Conservation (phyloP, 2,888 invertebrate genomes). For the Dynastes maya region DNA sequence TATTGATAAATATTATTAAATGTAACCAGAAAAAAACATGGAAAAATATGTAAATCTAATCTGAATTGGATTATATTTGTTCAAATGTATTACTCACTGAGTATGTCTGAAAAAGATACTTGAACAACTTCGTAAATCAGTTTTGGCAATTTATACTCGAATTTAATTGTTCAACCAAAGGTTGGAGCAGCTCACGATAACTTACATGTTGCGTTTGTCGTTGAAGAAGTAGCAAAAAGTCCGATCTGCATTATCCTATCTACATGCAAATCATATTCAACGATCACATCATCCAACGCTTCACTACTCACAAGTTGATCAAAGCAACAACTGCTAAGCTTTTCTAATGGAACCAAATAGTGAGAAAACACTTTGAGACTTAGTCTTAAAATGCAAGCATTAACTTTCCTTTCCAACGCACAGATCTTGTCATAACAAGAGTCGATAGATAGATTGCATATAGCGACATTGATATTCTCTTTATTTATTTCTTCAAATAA, state of each 20-base stretch:
- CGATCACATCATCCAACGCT: slow-evolving; percentile 73
- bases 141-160: too few relatives aligned
- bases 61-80: too few relatives aligned
- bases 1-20: too few relatives aligned
- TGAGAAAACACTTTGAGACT: slow-evolving; percentile 71
- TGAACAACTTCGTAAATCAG: too few relatives aligned
- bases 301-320: slow-evolving; percentile 65
- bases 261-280: slow-evolving; percentile 78
- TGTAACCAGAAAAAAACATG: too few relatives aligned
- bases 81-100: too few relatives aligned
- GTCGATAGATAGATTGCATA: slow-evolving; percentile 75
- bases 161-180: too few relatives aligned
- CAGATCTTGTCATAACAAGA: slow-evolving; percentile 77
- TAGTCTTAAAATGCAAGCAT: slow-evolving; percentile 76
- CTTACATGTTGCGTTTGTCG: slow-evolving; percentile 70
- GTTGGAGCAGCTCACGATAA: not conserved
- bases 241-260: slow-evolving; percentile 81
- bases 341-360: slow-evolving; percentile 61
- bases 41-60: too few relatives aligned
- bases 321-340: slow-evolving; percentile 61
- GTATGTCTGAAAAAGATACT: too few relatives aligned
- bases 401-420: slow-evolving; percentile 78
- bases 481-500: slow-evolving; percentile 70
- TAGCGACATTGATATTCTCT: slow-evolving; percentile 70
- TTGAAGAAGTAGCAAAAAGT: slow-evolving; percentile 79